phyloP scores from a whole-genome alignment of 2,797 vertebrate species.

The Neopelma chrysocephalum region DNA sequence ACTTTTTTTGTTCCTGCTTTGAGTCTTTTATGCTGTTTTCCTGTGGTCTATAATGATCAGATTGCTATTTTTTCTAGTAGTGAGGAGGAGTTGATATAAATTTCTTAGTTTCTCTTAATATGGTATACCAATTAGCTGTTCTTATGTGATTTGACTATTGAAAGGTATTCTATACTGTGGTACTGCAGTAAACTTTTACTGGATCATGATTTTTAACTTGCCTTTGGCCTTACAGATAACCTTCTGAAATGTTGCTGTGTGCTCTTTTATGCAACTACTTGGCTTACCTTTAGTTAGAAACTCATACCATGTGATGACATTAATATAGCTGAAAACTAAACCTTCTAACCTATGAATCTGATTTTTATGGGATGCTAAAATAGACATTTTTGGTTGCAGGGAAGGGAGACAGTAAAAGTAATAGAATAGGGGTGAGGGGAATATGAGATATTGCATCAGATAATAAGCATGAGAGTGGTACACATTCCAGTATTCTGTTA shows the following conservation, averaged over 20 bases:
- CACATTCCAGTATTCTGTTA: neutral
- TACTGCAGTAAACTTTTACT: neutral
- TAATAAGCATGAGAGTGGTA: neutral
- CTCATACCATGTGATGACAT: neutral
- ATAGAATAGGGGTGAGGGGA: neutral
- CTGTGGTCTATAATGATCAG: neutral
- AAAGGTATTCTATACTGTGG: neutral
- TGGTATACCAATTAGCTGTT: neutral
- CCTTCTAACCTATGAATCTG: neutral
- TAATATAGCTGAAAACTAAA: neutral
- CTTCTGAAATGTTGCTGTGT: neutral
- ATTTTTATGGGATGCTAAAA: neutral
- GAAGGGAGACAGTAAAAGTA: neutral
- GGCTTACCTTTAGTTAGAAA: neutral
- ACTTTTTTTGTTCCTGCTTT: neutral
- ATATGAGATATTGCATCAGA: neutral
- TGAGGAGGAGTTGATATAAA: neutral
- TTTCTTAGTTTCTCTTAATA: neutral
- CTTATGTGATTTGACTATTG: neutral
- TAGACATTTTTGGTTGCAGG: neutral
- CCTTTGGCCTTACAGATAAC: neutral
- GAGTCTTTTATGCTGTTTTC: neutral
- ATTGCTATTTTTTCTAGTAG: neutral
- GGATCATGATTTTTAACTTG: neutral
- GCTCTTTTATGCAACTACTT: neutral